phyloP scores from a whole-genome alignment of 92 coral and sea anemone species.

The Porites rus region DNA sequence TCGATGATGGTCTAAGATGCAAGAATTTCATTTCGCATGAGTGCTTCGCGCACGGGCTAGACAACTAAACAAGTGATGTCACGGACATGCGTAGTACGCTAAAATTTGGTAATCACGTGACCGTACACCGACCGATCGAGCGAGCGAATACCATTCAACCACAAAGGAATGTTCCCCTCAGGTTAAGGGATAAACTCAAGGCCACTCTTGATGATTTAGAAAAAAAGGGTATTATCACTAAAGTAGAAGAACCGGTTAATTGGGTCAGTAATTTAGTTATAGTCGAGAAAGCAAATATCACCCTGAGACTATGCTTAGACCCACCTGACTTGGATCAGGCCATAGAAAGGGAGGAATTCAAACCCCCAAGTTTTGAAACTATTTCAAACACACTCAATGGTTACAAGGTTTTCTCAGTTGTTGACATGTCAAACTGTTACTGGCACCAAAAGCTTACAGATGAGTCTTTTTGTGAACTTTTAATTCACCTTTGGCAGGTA shows the following conservation, averaged over 20 bases:
- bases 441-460: constrained; percentile 21
- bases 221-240: constrained; percentile 23
- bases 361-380: constrained; percentile 47
- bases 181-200: constrained; percentile 41
- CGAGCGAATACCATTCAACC: constrained; percentile 35
- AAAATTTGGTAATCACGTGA: too few species aligned
- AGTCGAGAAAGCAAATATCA: constrained; percentile 30
- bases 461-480: constrained; percentile 33
- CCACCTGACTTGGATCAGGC: constrained; percentile 40
- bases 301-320: constrained; percentile 51
- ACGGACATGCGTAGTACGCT: too few species aligned
- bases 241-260: constrained; percentile 32
- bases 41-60: too few species aligned
- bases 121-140: too few species aligned
- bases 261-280: constrained; percentile 43
- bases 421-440: too few species aligned
- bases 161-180: constrained; percentile 49
- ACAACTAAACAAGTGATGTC: too few species aligned
- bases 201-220: constrained; percentile 32
- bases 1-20: too few species aligned
- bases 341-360: constrained; percentile 30
- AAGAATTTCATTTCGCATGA: too few species aligned
- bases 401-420: not conserved
- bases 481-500: constrained; percentile 53
- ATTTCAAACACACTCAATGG: constrained; percentile 48